Evolutionary conservation across 2,888 invertebrate species (phyloP), one percentile per base, ranked within the genome.

Genomic region (Dioctria linearis): DNA sequence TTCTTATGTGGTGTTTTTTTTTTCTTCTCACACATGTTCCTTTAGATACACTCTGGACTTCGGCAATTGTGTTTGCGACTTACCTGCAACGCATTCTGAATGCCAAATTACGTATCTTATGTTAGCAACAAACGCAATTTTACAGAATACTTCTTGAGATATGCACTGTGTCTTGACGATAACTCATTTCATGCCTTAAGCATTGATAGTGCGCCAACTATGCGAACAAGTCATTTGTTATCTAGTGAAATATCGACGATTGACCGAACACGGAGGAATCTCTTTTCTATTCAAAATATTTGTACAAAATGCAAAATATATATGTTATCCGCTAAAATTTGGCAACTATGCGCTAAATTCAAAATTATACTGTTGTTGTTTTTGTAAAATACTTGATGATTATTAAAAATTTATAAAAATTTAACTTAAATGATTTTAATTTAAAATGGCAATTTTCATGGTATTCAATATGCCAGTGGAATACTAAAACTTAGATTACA

Each of bases 51-150:
- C 79, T 61, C 40, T 54, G 71, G 78, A 71, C 65, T 79, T 57
- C 71, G 40, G 71, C 61, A 78, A 75, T 79, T 42, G 66, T 61
- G 71, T 69, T 59, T 79, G 75, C 61, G 67, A 79, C 76, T 76
- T 43, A 59, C 42, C 5, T 63, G 76, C 25, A 25, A 76, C 76
- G 76, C 63, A 63, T 6, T 49, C 13, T 63, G 76, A 63, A 76
- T 76, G 76, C 76, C 49, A 63, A 76, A 63, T 63, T 25, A 25
- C 25, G 25, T 25, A 25, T 49, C 76, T 37, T 46, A n/a, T 25
- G 49, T 39, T 76, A 63, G 46, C 76, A 57, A 37, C 25, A 25
- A 25, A 25, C 25, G 63, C 61, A 49, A 76, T 61, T 76, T 46
- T 13, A 49, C 43, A 49, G 76, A 76, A 76, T 76, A 63, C 37